phyloP scores from a whole-genome alignment of 2,113 vertebrate genomes.

The Lepisosteus osseus region DNA sequence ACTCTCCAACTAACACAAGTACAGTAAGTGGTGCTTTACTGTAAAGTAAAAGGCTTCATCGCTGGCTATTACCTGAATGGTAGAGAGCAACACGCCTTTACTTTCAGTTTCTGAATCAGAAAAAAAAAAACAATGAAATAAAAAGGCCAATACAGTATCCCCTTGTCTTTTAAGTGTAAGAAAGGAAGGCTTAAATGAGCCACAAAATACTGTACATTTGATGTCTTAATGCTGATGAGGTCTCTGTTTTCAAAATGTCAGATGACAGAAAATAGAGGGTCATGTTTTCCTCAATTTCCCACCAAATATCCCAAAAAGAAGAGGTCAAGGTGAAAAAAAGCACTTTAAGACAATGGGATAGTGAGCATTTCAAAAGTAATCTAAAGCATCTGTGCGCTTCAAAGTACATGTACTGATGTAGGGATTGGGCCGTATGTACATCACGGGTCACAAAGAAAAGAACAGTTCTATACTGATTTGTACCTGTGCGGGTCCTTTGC shows the following conservation, averaged over 20 bases:
- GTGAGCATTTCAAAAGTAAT: background rate
- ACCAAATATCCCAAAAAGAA: no score
- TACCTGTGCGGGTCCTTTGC: conserved; percentile 13
- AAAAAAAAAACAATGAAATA: background rate
- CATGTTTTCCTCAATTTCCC: background rate
- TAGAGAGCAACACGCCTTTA: background rate
- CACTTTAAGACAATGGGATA: conserved; percentile 10
- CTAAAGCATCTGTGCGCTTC: conserved; percentile 5
- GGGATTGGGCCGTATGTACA: conserved; percentile 10
- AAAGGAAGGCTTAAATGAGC: background rate
- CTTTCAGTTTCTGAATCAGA: conserved; percentile 7
- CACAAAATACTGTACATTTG: no score
- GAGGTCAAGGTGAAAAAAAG: background rate
- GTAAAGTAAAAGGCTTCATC: background rate
- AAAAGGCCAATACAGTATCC: conserved; percentile 9
- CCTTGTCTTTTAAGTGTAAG: background rate
- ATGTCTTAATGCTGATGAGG: no score
- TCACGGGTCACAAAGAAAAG: conserved; percentile 3
- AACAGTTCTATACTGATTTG: conserved; percentile 6
- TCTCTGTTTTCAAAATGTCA: no score
- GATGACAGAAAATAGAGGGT: background rate
- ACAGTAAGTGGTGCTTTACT: conserved; percentile 13
- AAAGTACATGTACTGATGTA: conserved; percentile 11
- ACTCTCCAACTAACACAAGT: no score
- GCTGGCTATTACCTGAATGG: background rate